Percentiles rank a stretch among this genome's conserved stretches.
These are phyloP conservation scores for Laupala kohalensis DNA, from an alignment of 1,140 invertebrate species.

Conservation along the genomic window DNA sequence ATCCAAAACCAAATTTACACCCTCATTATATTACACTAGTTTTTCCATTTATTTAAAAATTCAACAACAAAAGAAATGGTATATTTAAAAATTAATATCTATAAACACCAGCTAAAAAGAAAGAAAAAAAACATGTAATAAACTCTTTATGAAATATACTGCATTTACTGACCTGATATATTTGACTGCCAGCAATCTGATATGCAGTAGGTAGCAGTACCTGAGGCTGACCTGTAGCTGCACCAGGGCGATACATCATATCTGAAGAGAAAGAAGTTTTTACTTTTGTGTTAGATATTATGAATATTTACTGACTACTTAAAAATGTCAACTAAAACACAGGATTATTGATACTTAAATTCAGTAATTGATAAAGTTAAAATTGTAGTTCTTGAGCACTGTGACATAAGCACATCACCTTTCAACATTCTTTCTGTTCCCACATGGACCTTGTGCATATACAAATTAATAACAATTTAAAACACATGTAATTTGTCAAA, in stretches of 20 bases:
- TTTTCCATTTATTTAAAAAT: background rate
- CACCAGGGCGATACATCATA: constrained; percentile 42
- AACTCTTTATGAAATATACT: too few relatives aligned
- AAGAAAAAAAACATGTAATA: too few relatives aligned
- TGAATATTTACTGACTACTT: background rate
- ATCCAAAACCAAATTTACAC: background rate
- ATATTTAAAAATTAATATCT: background rate
- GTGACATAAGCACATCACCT: too few relatives aligned
- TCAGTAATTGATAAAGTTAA: background rate
- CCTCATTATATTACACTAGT: background rate
- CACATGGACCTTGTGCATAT: too few relatives aligned
- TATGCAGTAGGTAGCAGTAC: constrained; percentile 43
- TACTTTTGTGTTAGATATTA: too few relatives aligned
- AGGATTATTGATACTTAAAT: background rate
- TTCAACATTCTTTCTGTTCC: too few relatives aligned
- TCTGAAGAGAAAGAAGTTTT: too few relatives aligned
- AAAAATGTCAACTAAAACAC: background rate
- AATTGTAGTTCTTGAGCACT: background rate
- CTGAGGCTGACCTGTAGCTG: constrained; percentile 29
- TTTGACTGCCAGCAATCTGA: constrained; percentile 42
- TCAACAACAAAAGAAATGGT: background rate
- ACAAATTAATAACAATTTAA: too few relatives aligned
- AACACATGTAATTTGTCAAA: too few relatives aligned
- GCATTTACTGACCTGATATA: constrained; percentile 37
- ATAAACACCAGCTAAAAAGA: background rate